Evolutionary conservation across 2,888 invertebrate species (phyloP).

Genomic region (Embidobia sp.): DNA sequence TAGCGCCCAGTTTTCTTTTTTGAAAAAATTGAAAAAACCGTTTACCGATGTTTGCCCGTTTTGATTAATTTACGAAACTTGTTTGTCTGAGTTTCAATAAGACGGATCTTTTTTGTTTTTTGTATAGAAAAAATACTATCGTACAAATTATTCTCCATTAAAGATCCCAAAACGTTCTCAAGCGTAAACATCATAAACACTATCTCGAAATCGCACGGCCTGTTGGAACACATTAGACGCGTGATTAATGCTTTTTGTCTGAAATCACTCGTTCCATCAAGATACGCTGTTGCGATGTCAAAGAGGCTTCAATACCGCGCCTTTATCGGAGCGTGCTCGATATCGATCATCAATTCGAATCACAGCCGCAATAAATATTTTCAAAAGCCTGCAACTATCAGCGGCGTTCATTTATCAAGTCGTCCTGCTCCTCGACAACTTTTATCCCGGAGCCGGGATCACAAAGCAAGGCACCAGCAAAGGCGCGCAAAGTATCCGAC

Average conservation of each 20-base stretch:
- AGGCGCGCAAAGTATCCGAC: constrained; percentile 70
- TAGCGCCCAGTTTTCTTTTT: too few species aligned
- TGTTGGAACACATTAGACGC: constrained; percentile 31
- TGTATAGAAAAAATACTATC: too few species aligned
- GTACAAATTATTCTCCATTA: constrained; percentile 24
- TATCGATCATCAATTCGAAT: constrained; percentile 33
- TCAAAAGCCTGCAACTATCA: constrained; percentile 12
- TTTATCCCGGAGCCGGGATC: constrained; percentile 12
- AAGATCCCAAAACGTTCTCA: constrained; percentile 34
- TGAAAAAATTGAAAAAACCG: too few species aligned
- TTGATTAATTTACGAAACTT: too few species aligned
- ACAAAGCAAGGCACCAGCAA: constrained; percentile 30
- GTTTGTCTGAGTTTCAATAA: too few species aligned
- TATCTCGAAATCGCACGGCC: too few species aligned
- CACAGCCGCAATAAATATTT: constrained; percentile 30
- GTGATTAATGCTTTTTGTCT: constrained; percentile 49
- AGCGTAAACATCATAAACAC: too few species aligned
- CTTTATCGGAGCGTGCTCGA: constrained; percentile 13
- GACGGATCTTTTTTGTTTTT: too few species aligned
- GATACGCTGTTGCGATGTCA: constrained; percentile 36
- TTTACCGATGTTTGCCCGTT: too few species aligned
- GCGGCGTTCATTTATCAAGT: constrained; percentile 31
- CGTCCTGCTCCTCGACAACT: not conserved
- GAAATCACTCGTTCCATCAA: constrained; percentile 36
- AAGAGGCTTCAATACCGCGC: too few species aligned